Conservation (phyloP, 2,113 vertebrate species). For the Phaethon lepturus region DNA sequence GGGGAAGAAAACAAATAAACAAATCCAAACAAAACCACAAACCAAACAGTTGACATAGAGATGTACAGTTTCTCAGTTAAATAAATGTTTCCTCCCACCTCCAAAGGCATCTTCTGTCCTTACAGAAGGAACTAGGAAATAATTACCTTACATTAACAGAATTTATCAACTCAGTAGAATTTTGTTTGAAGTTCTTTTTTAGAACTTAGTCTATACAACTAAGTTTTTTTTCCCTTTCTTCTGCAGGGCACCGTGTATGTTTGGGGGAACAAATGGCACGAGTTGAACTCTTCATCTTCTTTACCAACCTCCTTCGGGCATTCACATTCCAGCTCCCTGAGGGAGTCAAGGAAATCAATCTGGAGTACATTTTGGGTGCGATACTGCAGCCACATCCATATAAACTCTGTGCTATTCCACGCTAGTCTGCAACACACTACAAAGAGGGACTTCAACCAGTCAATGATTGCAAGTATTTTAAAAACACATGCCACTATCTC, state of each 20-base stretch:
- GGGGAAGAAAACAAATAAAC: accelerated
- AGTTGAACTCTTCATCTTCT: constrained; percentile 70
- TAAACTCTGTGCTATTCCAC: constrained; percentile 39
- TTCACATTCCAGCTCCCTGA: constrained; percentile 64
- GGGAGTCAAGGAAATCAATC: constrained; percentile 1
- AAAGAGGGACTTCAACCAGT: background rate
- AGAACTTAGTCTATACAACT: background rate
- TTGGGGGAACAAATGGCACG: constrained; percentile 67
- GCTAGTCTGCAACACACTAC: background rate
- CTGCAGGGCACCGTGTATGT: constrained; percentile 56
- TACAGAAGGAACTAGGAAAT: background rate
- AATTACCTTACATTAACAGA: background rate
- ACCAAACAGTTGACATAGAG: background rate
- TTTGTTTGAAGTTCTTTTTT: background rate
- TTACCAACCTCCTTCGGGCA: constrained; percentile 53
- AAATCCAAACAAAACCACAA: background rate
- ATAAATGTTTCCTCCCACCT: background rate
- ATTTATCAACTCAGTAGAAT: background rate
- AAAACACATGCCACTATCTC: background rate
- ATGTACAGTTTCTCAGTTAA: background rate
- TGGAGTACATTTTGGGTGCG: constrained; percentile 26
- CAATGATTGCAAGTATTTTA: background rate
- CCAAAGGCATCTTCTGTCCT: background rate
- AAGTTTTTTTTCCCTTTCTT: background rate
- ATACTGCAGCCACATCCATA: constrained; percentile 60